These are phyloP conservation scores for Ruditapes philippinarum DNA, from an alignment of 1,140 invertebrate genomes.

Conservation along the genomic window DNA sequence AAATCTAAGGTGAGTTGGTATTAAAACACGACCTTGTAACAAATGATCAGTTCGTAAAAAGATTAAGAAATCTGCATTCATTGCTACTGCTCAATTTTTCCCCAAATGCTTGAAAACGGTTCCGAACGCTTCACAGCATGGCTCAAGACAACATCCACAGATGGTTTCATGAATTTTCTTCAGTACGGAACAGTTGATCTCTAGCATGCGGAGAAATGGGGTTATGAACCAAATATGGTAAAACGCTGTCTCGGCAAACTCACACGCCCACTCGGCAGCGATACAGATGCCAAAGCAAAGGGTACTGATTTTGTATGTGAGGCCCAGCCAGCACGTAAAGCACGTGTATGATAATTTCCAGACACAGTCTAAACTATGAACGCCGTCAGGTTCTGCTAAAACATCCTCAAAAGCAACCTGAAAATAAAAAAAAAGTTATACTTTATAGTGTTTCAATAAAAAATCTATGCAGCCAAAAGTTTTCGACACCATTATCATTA, in stretches of 20 bases:
- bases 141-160: neutral
- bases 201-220: slow-evolving; percentile 79
- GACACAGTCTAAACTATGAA: slow-evolving; percentile 91
- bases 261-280: slow-evolving; percentile 90
- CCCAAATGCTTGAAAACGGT: too few relatives aligned
- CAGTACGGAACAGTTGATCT: slow-evolving; percentile 88
- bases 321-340: slow-evolving; percentile 90
- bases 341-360: slow-evolving; percentile 92
- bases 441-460: too few relatives aligned
- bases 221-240: slow-evolving; percentile 86
- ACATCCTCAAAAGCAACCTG: slow-evolving; percentile 91
- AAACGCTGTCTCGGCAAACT: slow-evolving; percentile 92
- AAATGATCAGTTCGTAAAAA: too few relatives aligned
- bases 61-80: too few relatives aligned
- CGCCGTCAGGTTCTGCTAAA: slow-evolving; percentile 92
- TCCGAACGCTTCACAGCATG: slow-evolving; percentile 46
- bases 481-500: too few relatives aligned
- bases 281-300: slow-evolving; percentile 91
- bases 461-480: too few relatives aligned
- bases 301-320: slow-evolving; percentile 91
- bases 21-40: too few relatives aligned
- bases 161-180: neutral
- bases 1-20: too few relatives aligned
- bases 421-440: slow-evolving; percentile 53
- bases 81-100: too few relatives aligned